Evolutionary conservation across 2,113 vertebrate genomes (phyloP).

Genomic region (Oncorhynchus nerka): DNA sequence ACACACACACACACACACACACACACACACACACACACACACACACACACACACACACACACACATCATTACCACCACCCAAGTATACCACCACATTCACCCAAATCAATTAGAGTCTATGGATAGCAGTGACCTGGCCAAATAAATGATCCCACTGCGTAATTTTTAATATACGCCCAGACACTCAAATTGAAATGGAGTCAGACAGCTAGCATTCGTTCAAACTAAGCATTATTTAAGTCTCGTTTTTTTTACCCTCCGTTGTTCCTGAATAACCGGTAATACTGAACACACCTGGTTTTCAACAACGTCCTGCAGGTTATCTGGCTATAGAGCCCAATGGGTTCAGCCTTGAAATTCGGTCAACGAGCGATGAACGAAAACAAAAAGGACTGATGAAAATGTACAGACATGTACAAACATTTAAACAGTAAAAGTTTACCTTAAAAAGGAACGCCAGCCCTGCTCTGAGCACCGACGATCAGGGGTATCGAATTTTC

Average conservation of each 20-base stretch:
- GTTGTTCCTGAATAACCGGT: constrained; percentile 43
- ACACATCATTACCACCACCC: neutral
- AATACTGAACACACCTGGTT: constrained; percentile 22
- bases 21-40: neutral
- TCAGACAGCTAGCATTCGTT: neutral
- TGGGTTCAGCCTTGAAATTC: neutral
- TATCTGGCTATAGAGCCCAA: neutral
- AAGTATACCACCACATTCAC: neutral
- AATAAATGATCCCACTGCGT: neutral
- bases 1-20: constrained; percentile 7
- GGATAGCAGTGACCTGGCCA: neutral
- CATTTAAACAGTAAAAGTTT: constrained; percentile 45
- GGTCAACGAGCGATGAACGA: neutral
- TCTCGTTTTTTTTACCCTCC: constrained; percentile 52
- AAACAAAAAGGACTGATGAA: too few species aligned
- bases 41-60: constrained; percentile 4
- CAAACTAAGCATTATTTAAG: neutral
- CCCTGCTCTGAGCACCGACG: constrained; percentile 51
- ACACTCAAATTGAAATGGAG: neutral
- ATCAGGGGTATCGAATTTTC: constrained; percentile 49
- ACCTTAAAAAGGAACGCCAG: constrained; percentile 59
- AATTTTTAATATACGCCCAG: neutral
- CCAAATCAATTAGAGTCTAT: neutral
- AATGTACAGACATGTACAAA: neutral
- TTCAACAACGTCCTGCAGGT: neutral